Evolutionary conservation across 1,140 invertebrate species (phyloP).

Genomic region (Musca vetustissima): DNA sequence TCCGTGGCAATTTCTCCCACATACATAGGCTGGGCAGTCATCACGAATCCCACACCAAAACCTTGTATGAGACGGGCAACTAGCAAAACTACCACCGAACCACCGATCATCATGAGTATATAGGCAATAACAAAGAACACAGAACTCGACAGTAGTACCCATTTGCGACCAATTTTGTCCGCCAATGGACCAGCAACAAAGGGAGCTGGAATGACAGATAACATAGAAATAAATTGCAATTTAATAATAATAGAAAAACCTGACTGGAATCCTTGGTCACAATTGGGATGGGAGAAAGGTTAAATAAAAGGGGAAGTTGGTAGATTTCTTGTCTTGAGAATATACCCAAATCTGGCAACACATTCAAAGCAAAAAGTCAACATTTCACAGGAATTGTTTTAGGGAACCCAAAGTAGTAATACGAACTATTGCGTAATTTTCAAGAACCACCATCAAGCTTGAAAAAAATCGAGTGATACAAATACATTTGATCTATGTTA

Average conservation of each 20-base stretch:
- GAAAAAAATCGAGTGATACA: too few relatives aligned
- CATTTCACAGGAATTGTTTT: too few relatives aligned
- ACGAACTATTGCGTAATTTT: too few relatives aligned
- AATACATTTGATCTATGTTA: too few relatives aligned
- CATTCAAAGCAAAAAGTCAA: too few relatives aligned
- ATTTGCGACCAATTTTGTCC: conserved; percentile 75
- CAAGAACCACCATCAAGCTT: too few relatives aligned
- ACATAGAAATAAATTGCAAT: background rate
- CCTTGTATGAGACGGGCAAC: conserved; percentile 69
- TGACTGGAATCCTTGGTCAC: too few relatives aligned
- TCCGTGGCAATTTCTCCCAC: conserved; percentile 83
- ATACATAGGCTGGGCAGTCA: conserved; percentile 83
- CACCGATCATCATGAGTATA: conserved; percentile 64
- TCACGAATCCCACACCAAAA: conserved; percentile 70
- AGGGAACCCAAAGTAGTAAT: too few relatives aligned
- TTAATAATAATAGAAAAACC: background rate
- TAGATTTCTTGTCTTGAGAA: too few relatives aligned
- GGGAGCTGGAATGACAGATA: conserved; percentile 57
- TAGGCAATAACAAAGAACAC: conserved; percentile 74
- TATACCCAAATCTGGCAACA: too few relatives aligned
- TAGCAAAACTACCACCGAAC: conserved; percentile 60
- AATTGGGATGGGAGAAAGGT: too few relatives aligned
- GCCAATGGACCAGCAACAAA: conserved; percentile 66
- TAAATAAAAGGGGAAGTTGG: too few relatives aligned
- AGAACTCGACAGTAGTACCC: conserved; percentile 65